Base-by-base conservation (phyloP, 2,888 invertebrate genomes). In the Pycnomerus fuliginosus region DNA sequence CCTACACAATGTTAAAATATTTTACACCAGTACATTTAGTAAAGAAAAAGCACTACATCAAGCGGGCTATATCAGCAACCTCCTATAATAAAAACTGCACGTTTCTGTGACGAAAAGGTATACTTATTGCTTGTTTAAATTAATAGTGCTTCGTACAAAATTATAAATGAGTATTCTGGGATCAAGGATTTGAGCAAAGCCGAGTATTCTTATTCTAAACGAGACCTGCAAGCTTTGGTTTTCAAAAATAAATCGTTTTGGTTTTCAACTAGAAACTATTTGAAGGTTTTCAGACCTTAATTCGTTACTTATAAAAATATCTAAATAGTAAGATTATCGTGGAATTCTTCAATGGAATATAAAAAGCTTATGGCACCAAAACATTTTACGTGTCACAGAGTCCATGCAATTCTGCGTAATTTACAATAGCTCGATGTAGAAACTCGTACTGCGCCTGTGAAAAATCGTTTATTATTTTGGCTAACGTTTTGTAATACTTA, bases 371-470 rank as follows among this genome's bases (percentile, higher is more conserved):
- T 64, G 62, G 63, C 63, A 62, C 63, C 56, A 55, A 49, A 50
- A 47, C 49, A 52, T 46, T 55, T 58, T 64, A 69, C 51, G 61
- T 61, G 43, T 84, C 84, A 37, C 82, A 78, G 52, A 90, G 74
- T 72, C 87, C 87, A 75, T 90, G 90, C 57, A 91, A 80, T 72
- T 91, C 90, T 53, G 89, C 85, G 70, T 91, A 91, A 76, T 90
- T 90, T 56, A 90, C 80, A 73, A 92, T 87, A 71, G 90, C 91
- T 76, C 91, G 87, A 77, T 93, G 89, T 63, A 93, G 80, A 76
- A 92, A 92, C 80, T 92, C 91, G 75, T 92, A 93, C 76, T 92
- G 92, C 72, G 87, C 84, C 91, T 92, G 77, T 16, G n/a, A n/a
- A n/a, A n/a, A n/a, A n/a, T n/a, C n/a, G n/a, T n/a, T n/a, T n/a